A percentile compares a stretch with the other conserved stretches of the same genome.
These are phyloP conservation scores for Cynoglossus semilaevis DNA, from an alignment of 2,113 vertebrate species.

Conservation along the genomic window DNA sequence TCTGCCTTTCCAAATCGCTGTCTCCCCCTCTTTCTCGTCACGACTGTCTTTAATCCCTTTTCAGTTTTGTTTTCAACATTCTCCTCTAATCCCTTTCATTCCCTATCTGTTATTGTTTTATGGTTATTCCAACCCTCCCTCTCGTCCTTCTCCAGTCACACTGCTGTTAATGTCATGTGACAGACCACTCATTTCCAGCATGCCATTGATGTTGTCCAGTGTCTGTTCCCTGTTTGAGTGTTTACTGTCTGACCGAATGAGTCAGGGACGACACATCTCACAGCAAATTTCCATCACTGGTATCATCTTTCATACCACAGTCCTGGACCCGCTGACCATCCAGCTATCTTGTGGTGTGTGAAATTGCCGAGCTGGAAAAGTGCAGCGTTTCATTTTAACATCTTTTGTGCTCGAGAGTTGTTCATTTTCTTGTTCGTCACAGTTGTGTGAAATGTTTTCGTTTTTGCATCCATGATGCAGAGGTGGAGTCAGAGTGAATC, in stretches of 20 bases:
- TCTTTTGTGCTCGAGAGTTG: slow-evolving; percentile 2
- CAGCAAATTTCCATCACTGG: slow-evolving; percentile 31
- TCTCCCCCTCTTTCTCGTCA: background rate
- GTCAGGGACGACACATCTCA: slow-evolving; percentile 30
- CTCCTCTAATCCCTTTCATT: slow-evolving; percentile 24
- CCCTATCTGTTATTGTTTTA: slow-evolving; percentile 21
- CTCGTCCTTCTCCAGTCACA: slow-evolving; percentile 15
- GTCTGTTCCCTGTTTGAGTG: slow-evolving; percentile 28
- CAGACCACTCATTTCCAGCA: slow-evolving; percentile 53
- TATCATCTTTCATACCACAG: slow-evolving; percentile 28
- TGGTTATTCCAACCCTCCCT: slow-evolving; percentile 36
- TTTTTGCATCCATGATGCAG: slow-evolving; percentile 21
- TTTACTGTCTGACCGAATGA: slow-evolving; percentile 29
- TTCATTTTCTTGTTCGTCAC: slow-evolving; percentile 31
- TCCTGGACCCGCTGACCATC: slow-evolving; percentile 11
- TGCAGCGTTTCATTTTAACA: slow-evolving; percentile 6
- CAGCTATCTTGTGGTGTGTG: slow-evolving; percentile 15
- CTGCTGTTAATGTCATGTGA: slow-evolving; percentile 45
- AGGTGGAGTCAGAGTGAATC: slow-evolving; percentile 27
- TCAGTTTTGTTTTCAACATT: slow-evolving; percentile 22
- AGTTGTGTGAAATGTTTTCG: slow-evolving; percentile 17
- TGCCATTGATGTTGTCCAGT: slow-evolving; percentile 44
- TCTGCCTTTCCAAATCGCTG: slow-evolving; percentile 17
- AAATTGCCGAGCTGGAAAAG: slow-evolving; percentile 8
- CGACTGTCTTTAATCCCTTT: slow-evolving; percentile 22